Conservation (phyloP, 2,113 vertebrate genomes). For the Calidris pugnax region DNA sequence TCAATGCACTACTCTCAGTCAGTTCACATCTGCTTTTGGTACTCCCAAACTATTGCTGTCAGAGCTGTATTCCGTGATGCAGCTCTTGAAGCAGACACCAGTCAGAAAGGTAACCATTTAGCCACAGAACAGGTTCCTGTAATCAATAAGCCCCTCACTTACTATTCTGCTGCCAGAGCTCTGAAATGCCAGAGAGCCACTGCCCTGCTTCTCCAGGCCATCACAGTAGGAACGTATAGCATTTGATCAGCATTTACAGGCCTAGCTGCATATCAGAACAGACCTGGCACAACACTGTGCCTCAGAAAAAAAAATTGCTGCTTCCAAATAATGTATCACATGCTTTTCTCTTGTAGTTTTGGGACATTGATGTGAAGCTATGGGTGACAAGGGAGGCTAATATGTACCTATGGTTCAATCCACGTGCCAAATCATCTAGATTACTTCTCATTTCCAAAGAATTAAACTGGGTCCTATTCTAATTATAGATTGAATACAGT, state of each 20-base stretch:
- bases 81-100: background rate
- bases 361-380: background rate
- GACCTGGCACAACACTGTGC: background rate
- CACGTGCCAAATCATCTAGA: background rate
- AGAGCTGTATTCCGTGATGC: background rate
- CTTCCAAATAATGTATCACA: background rate
- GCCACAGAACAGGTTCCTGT: background rate
- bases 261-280: background rate
- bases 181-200: background rate
- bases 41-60: background rate
- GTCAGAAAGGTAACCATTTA: background rate
- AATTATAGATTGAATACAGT: background rate
- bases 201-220: background rate
- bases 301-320: background rate
- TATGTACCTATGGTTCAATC: background rate
- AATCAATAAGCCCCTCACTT: background rate
- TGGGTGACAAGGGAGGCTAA: background rate
- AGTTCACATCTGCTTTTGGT: background rate
- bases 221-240: background rate
- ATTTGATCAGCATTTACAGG: background rate
- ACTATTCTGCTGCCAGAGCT: background rate
- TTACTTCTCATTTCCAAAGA: background rate
- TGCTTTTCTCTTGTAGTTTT: background rate
- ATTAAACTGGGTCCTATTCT: background rate
- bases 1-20: background rate